These are phyloP conservation scores for Smittia sp. DNA, from an alignment of 2,888 invertebrate species.

Conservation along the genomic window DNA sequence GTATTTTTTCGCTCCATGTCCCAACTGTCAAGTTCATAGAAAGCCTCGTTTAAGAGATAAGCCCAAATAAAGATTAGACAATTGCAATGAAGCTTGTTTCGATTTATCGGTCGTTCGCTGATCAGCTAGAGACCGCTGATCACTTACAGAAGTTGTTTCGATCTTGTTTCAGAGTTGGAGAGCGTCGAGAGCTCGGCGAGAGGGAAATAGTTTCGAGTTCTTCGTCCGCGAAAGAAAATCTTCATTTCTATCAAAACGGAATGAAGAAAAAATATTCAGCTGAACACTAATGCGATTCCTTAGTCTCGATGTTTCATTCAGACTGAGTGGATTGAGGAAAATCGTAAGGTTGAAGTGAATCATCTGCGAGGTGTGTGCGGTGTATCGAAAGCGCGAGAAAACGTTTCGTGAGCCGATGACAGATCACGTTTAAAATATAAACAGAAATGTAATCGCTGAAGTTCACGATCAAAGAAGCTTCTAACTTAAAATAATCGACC, in stretches of 20 bases:
- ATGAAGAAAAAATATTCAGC: neutral
- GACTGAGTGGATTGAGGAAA: neutral
- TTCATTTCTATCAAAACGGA: neutral
- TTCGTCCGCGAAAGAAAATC: neutral
- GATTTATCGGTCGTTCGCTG: no score
- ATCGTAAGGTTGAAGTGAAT: neutral
- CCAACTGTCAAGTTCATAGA: neutral
- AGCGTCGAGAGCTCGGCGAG: neutral
- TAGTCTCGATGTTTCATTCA: constrained; percentile 7
- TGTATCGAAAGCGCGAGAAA: constrained; percentile 1
- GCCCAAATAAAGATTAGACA: neutral
- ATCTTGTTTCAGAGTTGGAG: no score
- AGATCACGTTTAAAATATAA: neutral
- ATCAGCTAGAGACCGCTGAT: no score
- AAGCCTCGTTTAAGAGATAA: neutral
- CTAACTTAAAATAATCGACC: neutral
- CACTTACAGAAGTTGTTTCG: no score
- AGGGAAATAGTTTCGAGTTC: neutral
- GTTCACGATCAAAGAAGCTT: constrained; percentile 13
- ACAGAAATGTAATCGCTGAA: constrained; percentile 7
- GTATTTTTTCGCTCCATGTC: neutral
- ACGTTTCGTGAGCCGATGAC: neutral
- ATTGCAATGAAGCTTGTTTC: neutral
- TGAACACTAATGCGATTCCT: neutral
- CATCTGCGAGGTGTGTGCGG: constrained; percentile 15